Conservation (phyloP, 2,888 invertebrate species). For the Protodeltote pygarga region DNA sequence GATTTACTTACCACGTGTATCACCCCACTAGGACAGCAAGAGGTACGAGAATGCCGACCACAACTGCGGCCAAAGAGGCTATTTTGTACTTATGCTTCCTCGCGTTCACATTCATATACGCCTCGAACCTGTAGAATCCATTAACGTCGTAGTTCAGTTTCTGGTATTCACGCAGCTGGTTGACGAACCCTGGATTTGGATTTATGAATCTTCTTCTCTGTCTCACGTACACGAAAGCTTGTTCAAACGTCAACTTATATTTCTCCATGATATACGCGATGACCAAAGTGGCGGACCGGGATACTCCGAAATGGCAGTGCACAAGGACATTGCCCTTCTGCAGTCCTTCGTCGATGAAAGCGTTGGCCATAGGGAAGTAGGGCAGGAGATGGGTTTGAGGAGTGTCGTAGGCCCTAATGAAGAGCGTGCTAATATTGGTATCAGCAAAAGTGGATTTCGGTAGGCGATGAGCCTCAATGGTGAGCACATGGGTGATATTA, state of each 20-base stretch:
- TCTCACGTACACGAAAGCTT: constrained; percentile 95
- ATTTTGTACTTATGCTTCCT: constrained; percentile 77
- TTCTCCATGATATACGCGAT: constrained; percentile 98
- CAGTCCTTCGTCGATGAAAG: constrained; percentile 87
- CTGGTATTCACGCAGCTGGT: constrained; percentile 92
- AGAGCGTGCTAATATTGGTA: constrained; percentile 75
- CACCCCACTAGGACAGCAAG: constrained; percentile 71
- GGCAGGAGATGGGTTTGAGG: constrained; percentile 77
- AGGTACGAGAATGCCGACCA: constrained; percentile 73
- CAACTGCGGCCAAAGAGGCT: constrained; percentile 71
- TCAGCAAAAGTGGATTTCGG: constrained; percentile 73
- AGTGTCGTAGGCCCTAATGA: constrained; percentile 81
- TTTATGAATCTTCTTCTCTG: constrained; percentile 95
- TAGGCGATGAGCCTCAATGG: constrained; percentile 75
- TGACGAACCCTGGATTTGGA: constrained; percentile 98
- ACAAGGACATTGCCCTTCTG: constrained; percentile 91
- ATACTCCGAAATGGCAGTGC: constrained; percentile 98
- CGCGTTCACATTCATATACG: constrained; percentile 74
- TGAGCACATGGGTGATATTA: constrained; percentile 82
- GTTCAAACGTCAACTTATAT: constrained; percentile 92
- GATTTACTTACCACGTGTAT: constrained; percentile 38
- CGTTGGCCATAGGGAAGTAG: constrained; percentile 83
- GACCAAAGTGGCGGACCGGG: constrained; percentile 97
- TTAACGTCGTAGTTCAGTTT: constrained; percentile 72
- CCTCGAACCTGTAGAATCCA: constrained; percentile 71